Evolutionary conservation across 2,888 invertebrate species (phyloP), one percentile per base, ranked within the genome.

Genomic region (Xestoiulus laeticollis): DNA sequence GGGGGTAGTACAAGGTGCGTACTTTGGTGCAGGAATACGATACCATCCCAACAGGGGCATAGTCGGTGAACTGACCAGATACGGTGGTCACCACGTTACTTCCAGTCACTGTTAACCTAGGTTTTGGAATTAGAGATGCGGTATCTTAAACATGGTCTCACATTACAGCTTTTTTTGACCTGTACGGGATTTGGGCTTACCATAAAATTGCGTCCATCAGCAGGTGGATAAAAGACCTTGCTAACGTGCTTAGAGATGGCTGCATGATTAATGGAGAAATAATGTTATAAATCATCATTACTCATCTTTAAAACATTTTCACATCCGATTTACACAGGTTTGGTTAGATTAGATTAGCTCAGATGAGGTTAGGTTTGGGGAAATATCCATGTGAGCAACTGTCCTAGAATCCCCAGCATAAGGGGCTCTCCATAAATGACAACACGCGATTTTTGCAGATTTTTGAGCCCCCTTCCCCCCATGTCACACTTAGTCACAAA

Each of bases 21-120:
- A 48, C 48, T 48, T 48, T 48, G 48, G 48, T 48, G 48, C 48
- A 48, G 48, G 48, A 16, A 19, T 48, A 48, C 0, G 59, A 59
- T 19, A 59, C 59, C 59, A n/a, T 59, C 8, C 59, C 59, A 1
- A 59, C 59, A n/a, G 59, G 59, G n/a, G 59, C 22, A 22, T 6
- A 59, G n/a, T 59, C 59, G 59, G 59, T 59, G 59, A 59, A 59
- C 59, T 59, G 59, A 59, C 59, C 59, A 19, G 59, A 59, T 8
- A 59, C 59, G n/a, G 59, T 59, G n/a, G 59, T 59, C n/a, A 59
- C 2, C 22, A 59, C 59, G 59, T 59, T 59, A 19, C 59, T 59
- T n/a, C 59, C 59, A 19, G 59, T 59, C 59, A 59, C 59, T 19
- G 59, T 59, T 8, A 59, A 59, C 59, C 59, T 59, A 22, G 3